Evolutionary conservation across 2,888 invertebrate species (phyloP).

Genomic region (Drosophila vallismaia): DNA sequence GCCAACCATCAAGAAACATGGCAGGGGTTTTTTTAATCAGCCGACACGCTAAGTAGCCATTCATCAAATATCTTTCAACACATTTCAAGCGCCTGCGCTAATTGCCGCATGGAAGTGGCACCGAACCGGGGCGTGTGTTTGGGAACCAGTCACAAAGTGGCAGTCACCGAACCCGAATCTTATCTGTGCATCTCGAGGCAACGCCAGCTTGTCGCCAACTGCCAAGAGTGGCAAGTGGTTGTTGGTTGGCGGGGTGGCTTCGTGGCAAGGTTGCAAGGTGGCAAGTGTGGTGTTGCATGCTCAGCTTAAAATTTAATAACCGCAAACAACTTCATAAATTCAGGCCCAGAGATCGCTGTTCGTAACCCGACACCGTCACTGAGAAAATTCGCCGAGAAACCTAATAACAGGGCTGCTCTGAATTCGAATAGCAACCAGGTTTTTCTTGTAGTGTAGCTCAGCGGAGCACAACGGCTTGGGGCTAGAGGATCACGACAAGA

Average conservation of each 20-base stretch:
- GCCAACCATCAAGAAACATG: slow-evolving; percentile 1
- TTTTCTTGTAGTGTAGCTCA: slow-evolving; percentile 14
- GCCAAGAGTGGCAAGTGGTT: slow-evolving; percentile 32
- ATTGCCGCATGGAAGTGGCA: slow-evolving; percentile 47
- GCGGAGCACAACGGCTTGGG: slow-evolving; percentile 49
- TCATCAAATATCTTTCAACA: slow-evolving; percentile 76
- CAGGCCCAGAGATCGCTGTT: slow-evolving; percentile 35
- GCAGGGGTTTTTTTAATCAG: slow-evolving; percentile 8
- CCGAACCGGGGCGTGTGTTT: slow-evolving; percentile 29
- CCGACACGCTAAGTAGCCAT: slow-evolving; percentile 63
- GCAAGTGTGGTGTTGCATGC: slow-evolving; percentile 62
- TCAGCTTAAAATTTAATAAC: slow-evolving; percentile 75
- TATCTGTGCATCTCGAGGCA: slow-evolving; percentile 74
- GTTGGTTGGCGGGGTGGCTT: slow-evolving; percentile 7
- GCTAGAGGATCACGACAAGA: slow-evolving; percentile 25
- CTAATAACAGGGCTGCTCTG: neutral
- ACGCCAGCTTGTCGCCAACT: slow-evolving; percentile 74
- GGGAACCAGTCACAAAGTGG: slow-evolving; percentile 45
- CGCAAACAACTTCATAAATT: slow-evolving; percentile 78
- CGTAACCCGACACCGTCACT: slow-evolving; percentile 41
- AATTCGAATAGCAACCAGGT: neutral
- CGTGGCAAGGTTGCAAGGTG: slow-evolving; percentile 31
- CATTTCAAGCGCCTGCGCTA: slow-evolving; percentile 70
- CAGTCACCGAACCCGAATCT: slow-evolving; percentile 61
- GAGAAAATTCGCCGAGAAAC: slow-evolving; percentile 6